Conservation (phyloP, 2,797 vertebrate genomes). For the Girardinus metallicus region DNA sequence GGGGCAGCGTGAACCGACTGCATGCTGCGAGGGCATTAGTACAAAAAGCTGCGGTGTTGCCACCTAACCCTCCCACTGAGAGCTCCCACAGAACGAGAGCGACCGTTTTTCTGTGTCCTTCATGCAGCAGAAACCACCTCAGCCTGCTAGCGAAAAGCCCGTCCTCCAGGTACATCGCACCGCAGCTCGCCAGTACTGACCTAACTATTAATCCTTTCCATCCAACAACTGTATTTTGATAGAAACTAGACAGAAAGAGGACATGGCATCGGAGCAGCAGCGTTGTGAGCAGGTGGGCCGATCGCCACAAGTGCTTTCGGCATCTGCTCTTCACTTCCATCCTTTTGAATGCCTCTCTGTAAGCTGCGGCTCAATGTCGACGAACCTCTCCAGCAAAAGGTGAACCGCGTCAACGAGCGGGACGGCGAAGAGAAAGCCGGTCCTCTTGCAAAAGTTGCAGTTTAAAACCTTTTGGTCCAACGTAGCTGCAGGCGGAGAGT, state of each 20-base stretch:
- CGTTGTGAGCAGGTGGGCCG: conserved; percentile 18
- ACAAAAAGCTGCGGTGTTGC: conserved; percentile 61
- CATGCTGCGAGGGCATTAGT: conserved; percentile 71
- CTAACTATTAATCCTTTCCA: neutral
- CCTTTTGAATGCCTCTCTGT: conserved; percentile 34
- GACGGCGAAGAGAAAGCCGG: conserved; percentile 27
- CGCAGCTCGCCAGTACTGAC: neutral
- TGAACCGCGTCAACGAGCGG: conserved; percentile 46
- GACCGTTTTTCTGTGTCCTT: conserved; percentile 35
- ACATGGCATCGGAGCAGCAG: conserved; percentile 42
- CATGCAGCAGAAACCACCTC: conserved; percentile 24
- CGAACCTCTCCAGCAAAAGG: conserved; percentile 40
- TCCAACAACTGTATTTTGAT: conserved; percentile 13
- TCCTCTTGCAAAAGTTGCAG: conserved; percentile 19
- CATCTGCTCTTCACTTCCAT: conserved; percentile 31
- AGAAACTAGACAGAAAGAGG: conserved; percentile 2
- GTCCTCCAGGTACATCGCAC: neutral
- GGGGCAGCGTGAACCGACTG: conserved; percentile 50
- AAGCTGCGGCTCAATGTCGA: conserved; percentile 58
- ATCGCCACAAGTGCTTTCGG: conserved; percentile 37
- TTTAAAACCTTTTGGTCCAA: conserved; percentile 28
- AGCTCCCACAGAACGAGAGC: conserved; percentile 30
- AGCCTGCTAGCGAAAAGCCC: conserved; percentile 1
- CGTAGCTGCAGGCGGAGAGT: neutral
- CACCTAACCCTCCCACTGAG: conserved; percentile 48